Percentiles rank a stretch among this genome's conserved stretches.
Conservation (phyloP, 2,888 invertebrate species). For the Leptopilina syphax region DNA sequence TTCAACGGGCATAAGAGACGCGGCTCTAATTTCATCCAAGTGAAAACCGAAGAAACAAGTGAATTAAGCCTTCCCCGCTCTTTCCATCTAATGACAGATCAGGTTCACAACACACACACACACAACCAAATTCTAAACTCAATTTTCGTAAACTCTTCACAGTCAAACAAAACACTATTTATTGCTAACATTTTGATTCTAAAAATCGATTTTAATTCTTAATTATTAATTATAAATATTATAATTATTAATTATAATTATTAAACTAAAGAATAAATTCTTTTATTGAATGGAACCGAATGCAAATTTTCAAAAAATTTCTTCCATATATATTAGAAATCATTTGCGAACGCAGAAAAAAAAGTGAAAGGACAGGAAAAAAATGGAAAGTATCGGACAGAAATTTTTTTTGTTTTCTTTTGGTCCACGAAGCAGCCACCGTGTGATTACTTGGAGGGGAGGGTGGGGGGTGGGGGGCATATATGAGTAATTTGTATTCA, state of each 20-base stretch:
- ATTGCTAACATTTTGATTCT: too few relatives aligned
- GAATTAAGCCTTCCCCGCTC: slow-evolving; percentile 66
- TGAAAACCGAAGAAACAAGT: slow-evolving; percentile 77
- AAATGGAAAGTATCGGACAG: slow-evolving; percentile 62
- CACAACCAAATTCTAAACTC: too few relatives aligned
- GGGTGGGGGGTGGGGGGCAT: slow-evolving; percentile 66
- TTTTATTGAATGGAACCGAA: too few relatives aligned
- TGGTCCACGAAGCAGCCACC: slow-evolving; percentile 73
- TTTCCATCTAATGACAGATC: slow-evolving; percentile 48
- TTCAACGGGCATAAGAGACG: slow-evolving; percentile 64
- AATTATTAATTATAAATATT: too few relatives aligned
- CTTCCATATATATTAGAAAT: too few relatives aligned
- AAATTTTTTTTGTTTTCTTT: slow-evolving; percentile 69
- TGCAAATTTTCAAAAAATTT: too few relatives aligned
- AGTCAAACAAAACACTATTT: too few relatives aligned
- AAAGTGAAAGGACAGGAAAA: slow-evolving; percentile 49
- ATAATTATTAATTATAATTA: too few relatives aligned
- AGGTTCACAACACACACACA: background rate
- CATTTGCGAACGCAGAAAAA: slow-evolving; percentile 44
- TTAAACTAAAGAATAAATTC: too few relatives aligned
- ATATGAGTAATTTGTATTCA: slow-evolving; percentile 77
- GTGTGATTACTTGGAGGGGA: slow-evolving; percentile 74
- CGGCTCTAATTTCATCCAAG: slow-evolving; percentile 71
- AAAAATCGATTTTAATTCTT: too few relatives aligned
- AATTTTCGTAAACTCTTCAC: background rate